Percentiles rank a stretch among this genome's conserved stretches.
Conservation (phyloP, 2,113 vertebrate genomes). For the Trematomus loennbergii region DNA sequence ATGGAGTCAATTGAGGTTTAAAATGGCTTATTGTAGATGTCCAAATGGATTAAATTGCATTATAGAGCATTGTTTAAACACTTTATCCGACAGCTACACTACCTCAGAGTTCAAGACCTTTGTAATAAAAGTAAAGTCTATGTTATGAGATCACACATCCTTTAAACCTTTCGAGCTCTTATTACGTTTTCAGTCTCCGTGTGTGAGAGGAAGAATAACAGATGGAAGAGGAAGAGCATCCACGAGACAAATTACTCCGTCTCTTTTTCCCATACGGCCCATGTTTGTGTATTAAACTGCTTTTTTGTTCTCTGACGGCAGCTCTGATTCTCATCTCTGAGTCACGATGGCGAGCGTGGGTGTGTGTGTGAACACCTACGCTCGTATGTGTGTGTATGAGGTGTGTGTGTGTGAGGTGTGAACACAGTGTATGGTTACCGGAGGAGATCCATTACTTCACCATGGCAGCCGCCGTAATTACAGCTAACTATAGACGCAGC, state of each 20-base stretch:
- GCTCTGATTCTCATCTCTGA: conserved; percentile 37
- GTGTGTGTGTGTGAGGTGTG: conserved; percentile 34
- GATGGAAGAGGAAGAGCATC: not conserved
- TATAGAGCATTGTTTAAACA: not conserved
- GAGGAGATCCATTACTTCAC: conserved; percentile 72
- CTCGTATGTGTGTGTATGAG: no score
- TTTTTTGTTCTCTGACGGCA: conserved; percentile 10
- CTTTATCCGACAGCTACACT: not conserved
- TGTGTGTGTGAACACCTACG: no score
- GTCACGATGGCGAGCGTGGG: conserved; percentile 6
- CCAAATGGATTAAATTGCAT: not conserved
- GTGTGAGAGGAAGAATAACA: not conserved
- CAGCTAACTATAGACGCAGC: conserved; percentile 73
- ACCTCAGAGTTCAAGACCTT: conserved; percentile 19
- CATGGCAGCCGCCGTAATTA: conserved; percentile 79
- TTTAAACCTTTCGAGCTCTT: conserved; percentile 45
- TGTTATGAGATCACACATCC: conserved; percentile 59
- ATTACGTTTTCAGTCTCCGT: conserved; percentile 13
- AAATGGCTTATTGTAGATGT: no score
- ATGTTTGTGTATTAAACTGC: conserved; percentile 24
- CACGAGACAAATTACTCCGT: not conserved
- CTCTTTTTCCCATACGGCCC: conserved; percentile 10
- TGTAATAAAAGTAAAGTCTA: conserved; percentile 49
- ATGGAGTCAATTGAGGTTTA: no score
- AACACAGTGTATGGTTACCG: conserved; percentile 63